A percentile compares a stretch with the other conserved stretches of the same genome.
Conservation (phyloP, 2,113 vertebrate genomes). For the Mola mola region DNA sequence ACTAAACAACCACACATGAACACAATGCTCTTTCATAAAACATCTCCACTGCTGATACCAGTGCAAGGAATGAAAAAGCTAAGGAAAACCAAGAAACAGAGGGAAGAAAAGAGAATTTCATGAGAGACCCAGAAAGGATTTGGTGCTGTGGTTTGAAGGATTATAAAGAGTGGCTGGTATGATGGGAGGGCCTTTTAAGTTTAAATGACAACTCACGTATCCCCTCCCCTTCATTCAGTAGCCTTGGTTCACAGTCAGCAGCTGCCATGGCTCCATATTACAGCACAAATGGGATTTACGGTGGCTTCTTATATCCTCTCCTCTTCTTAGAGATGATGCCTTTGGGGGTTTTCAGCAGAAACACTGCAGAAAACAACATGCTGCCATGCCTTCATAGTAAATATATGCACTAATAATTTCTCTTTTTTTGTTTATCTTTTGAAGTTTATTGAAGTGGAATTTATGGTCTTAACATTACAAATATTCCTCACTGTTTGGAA, state of each 20-base stretch:
- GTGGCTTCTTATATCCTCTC: neutral
- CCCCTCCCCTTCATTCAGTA: slow-evolving; percentile 17
- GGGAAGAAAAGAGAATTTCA: slow-evolving; percentile 14
- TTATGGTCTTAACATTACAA: too few species aligned
- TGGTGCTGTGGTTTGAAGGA: slow-evolving; percentile 38
- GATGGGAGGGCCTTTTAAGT: slow-evolving; percentile 40
- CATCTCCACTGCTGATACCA: neutral
- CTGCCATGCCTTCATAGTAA: too few species aligned
- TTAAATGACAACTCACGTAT: slow-evolving; percentile 35
- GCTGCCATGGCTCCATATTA: slow-evolving; percentile 28
- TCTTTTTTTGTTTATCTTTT: too few species aligned
- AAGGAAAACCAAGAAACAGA: neutral
- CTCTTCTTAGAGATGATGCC: slow-evolving; percentile 15
- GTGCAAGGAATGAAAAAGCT: neutral
- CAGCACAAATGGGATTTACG: slow-evolving; percentile 50
- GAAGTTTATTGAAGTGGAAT: too few species aligned
- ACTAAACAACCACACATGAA: too few species aligned
- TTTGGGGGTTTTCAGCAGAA: slow-evolving; percentile 3
- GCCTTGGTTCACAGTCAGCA: slow-evolving; percentile 17
- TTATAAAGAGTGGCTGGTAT: slow-evolving; percentile 35
- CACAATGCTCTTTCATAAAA: slow-evolving; percentile 5
- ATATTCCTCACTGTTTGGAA: too few species aligned
- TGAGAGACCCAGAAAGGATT: slow-evolving; percentile 29
- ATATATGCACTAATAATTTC: neutral
- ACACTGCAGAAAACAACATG: neutral